phyloP scores from a whole-genome alignment of 1,140 invertebrate genomes.

The Nixonia krombeini region DNA sequence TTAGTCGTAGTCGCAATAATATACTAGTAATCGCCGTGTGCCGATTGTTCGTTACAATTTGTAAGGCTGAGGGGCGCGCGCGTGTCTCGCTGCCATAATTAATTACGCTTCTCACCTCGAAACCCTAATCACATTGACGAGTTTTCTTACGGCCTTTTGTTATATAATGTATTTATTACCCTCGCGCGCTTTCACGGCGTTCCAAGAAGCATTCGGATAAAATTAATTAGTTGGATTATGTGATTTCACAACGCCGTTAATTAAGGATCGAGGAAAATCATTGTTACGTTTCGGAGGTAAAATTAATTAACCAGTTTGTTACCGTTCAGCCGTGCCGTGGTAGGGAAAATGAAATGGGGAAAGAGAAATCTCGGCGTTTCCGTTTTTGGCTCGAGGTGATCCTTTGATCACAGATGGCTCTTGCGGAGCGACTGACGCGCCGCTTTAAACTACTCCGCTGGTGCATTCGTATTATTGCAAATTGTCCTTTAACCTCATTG shows the following conservation, averaged over 20 bases:
- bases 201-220: no score
- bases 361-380: slow-evolving; percentile 24
- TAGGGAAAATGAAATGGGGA: background rate
- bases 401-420: slow-evolving; percentile 41
- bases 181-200: background rate
- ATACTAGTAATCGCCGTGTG: slow-evolving; percentile 20
- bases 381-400: slow-evolving; percentile 29
- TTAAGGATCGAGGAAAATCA: no score
- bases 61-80: slow-evolving; percentile 27
- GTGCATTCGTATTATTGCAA: slow-evolving; percentile 1
- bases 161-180: no score
- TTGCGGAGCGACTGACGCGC: slow-evolving; percentile 23
- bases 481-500: slow-evolving; percentile 6
- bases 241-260: no score
- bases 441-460: slow-evolving; percentile 15
- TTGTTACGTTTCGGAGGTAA: no score
- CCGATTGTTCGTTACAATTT: slow-evolving; percentile 22
- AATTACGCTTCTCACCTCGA: slow-evolving; percentile 25
- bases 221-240: no score
- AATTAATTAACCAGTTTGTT: no score
- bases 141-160: slow-evolving; percentile 5
- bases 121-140: slow-evolving; percentile 33
- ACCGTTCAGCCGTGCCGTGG: no score
- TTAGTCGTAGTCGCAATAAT: slow-evolving; percentile 27
- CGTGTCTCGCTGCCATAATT: slow-evolving; percentile 31